A percentile compares a stretch with the other conserved stretches of the same genome.
These are phyloP conservation scores for Copsychus sechellarum DNA, from an alignment of 2,113 vertebrate genomes.

Conservation along the genomic window DNA sequence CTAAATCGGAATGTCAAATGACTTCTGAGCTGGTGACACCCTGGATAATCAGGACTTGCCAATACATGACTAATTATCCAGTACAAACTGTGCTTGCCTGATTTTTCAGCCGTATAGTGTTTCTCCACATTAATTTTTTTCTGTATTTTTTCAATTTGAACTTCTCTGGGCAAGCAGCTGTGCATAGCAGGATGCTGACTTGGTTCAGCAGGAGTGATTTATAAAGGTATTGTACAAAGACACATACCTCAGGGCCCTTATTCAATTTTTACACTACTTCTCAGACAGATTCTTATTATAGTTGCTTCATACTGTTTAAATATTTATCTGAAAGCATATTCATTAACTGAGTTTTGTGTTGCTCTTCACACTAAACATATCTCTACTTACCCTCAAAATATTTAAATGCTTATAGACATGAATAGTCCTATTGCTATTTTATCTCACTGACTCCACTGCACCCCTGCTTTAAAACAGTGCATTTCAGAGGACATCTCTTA, in stretches of 20 bases:
- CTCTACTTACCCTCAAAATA: background rate
- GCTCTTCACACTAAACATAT: background rate
- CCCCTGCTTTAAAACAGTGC: background rate
- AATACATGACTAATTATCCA: constrained; percentile 20
- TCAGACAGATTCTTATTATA: background rate
- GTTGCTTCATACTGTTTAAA: background rate
- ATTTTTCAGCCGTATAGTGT: background rate
- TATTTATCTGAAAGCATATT: background rate
- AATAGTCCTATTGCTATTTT: background rate
- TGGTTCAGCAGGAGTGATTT: constrained; percentile 15
- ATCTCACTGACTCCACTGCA: background rate
- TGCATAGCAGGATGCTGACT: constrained; percentile 39
- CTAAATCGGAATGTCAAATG: background rate
- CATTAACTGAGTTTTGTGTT: background rate
- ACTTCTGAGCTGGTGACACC: constrained; percentile 1
- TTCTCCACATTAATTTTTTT: background rate
- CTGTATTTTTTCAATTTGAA: background rate
- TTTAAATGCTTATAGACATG: background rate
- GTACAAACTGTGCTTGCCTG: constrained; percentile 8
- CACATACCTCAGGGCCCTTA: background rate
- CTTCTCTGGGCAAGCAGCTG: constrained; percentile 37
- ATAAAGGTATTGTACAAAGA: background rate
- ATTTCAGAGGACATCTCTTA: background rate
- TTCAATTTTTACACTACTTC: background rate
- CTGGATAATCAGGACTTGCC: background rate